These are phyloP conservation scores for Papilio demoleus DNA, from an alignment of 2,888 invertebrate genomes.

Conservation along the genomic window DNA sequence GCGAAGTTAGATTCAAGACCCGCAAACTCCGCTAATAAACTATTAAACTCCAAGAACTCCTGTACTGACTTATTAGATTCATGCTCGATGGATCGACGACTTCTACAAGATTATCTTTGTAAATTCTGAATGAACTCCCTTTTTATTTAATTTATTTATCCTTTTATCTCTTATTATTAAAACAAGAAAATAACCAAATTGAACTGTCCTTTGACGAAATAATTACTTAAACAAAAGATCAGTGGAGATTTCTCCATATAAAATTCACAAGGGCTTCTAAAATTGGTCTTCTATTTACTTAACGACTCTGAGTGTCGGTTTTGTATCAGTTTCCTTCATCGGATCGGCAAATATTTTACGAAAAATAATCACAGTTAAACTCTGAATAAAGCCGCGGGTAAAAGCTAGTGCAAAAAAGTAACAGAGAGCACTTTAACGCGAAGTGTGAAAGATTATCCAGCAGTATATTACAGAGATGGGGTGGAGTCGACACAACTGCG, in stretches of 20 bases:
- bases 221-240: no score
- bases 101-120: not conserved
- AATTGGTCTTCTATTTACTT: no score
- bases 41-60: constrained; percentile 26
- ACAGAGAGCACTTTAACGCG: constrained; percentile 18
- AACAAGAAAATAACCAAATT: no score
- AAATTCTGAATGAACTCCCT: no score
- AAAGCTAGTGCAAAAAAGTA: constrained; percentile 9
- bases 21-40: constrained; percentile 22
- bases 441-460: constrained; percentile 39
- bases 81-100: constrained; percentile 16
- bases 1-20: constrained; percentile 10
- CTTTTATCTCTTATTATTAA: no score
- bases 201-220: no score
- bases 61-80: constrained; percentile 26
- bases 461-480: constrained; percentile 26
- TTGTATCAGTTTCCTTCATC: not conserved
- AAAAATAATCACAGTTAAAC: not conserved
- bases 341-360: not conserved
- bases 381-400: not conserved
- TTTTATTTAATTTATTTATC: no score
- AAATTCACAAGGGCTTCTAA: no score
- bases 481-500: constrained; percentile 8
- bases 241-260: no score
- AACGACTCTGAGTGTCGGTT: not conserved